A percentile compares a stretch with the other conserved stretches of the same genome.
Conservation (phyloP, 2,888 invertebrate genomes). For the Trisateles emortualis region DNA sequence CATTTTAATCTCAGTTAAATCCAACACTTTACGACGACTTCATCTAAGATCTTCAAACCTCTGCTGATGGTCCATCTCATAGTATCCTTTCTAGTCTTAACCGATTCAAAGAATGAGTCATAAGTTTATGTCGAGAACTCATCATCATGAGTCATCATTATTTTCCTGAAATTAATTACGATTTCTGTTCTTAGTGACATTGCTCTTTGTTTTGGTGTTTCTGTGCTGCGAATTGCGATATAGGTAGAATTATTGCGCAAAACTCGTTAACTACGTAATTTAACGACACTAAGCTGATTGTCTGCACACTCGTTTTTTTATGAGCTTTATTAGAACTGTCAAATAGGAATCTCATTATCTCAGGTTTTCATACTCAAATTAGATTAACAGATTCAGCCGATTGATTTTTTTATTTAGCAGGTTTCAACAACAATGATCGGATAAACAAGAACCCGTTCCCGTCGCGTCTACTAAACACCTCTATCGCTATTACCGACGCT, state of each 20-base stretch:
- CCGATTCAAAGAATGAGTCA: constrained; percentile 44
- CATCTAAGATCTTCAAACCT: constrained; percentile 11
- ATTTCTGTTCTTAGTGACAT: constrained; percentile 21
- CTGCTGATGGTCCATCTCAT: constrained; percentile 13
- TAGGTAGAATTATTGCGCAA: not conserved
- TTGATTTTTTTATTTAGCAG: no score
- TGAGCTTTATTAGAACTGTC: constrained; percentile 15
- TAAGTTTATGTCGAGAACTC: constrained; percentile 26
- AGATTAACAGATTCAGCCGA: constrained; percentile 7
- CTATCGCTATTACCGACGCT: constrained; percentile 6
- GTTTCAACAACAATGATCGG: constrained; percentile 18
- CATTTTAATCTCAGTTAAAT: constrained; percentile 49
- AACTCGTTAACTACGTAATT: not conserved
- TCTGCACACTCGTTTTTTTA: not conserved
- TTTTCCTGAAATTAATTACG: constrained; percentile 41
- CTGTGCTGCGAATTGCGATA: not conserved
- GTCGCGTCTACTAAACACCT: constrained; percentile 10
- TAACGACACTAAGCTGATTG: not conserved
- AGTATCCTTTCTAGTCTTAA: constrained; percentile 32
- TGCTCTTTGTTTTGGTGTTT: constrained; percentile 3
- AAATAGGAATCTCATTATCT: constrained; percentile 17
- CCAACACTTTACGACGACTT: constrained; percentile 14
- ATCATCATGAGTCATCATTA: constrained; percentile 44
- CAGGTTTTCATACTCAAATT: constrained; percentile 13
- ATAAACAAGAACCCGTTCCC: constrained; percentile 32